Base-by-base conservation (phyloP, 2,797 vertebrate species). In the Caiman crocodilus region DNA sequence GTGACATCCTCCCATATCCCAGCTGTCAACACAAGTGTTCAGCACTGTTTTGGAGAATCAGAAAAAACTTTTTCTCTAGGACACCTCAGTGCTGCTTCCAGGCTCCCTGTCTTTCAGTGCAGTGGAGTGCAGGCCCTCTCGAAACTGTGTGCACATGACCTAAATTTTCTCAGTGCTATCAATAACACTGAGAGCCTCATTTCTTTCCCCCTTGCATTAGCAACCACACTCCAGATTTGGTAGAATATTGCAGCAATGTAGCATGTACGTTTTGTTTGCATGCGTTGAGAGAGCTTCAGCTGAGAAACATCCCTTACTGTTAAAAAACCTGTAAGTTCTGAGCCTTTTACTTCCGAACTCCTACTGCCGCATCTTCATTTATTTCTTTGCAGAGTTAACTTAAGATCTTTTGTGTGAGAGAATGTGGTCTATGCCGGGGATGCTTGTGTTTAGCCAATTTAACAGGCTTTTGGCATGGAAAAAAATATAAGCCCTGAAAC, bases 1-100 rank as follows among this genome's bases (percentile, higher is more conserved):
- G 85, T 86, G 78, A 67, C 50, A 15, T 87, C 23, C 32, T 87
- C 89, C 60, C 6, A 14, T 20, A 42, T 92, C 10, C 13, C 85
- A 59, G 7, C 59, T 85, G 20, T 77, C 55, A 60, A 50, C 79
- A 56, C 42, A 56, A 50, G 60, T 32, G 17, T 79, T 65, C 67
- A 82, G 2, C 1, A 3, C 23, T 9, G 1, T 42, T 1, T 50
- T 56, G 56, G 50, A 16, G 1, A 50, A 28, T 65, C 58, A 35
- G 20, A 71, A 85, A 50, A 9, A 21, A 16, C 14, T 73, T 60
- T 42, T 82, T 76, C 42, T 76, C 4, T 77, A 18, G 11, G 21
- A 16, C 21, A 71, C 16, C 23, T 50, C 9, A 50, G 42, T 50
- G 42, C 42, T 50, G 42, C 42, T 50, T 50, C 42, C 42, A 50